Evolutionary conservation across 2,797 vertebrate genomes (phyloP), one percentile per base, ranked within the genome.

Genomic region (Takifugu ocellatus): DNA sequence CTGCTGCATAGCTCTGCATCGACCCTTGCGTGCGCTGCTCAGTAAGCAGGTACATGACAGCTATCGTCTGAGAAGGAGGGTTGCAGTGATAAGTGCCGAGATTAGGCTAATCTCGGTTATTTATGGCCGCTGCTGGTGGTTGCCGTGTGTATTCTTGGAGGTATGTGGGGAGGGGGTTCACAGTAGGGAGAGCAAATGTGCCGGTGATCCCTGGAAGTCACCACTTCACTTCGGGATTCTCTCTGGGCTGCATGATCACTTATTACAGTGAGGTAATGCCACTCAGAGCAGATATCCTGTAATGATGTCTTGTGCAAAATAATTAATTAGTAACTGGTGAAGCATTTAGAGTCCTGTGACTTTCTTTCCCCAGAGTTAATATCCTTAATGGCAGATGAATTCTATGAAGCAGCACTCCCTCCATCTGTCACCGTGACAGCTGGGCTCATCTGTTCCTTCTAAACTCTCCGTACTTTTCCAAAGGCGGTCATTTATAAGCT

Each of bases 41-140:
- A 84, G 75, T 80, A 70, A 83, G 71, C 81, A 87, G 83, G 82
- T 82, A 63, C 73, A 68, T 63, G 73, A 82, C 81, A 80, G 77
- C 72, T 82, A 81, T 60, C 68, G 69, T 70, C 71, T 73, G 74
- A 61, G 68, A 80, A 66, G 70, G 70, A 29, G 55, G 61, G 81
- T 63, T 89, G 82, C 88, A 72, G 79, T 74, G 78, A 76, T 88
- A 87, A 90, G 82, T 87, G 85, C 78, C 88, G 84, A 83, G 91
- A 93, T 93, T 93, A 92, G 79, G 79, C 90, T 92, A 93, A 94
- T 94, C 92, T 89, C 63, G 49, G 84, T 90, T 94, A 92, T 92
- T 93, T 93, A 85, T 87, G 90, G 87, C 53, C 43, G 70, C 62
- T 78, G 70, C 49, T 51, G 49, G 27, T 66, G 62, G 64, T 67